phyloP scores from a whole-genome alignment of 2,888 invertebrate genomes.

The Rhorus exstirpatorius region DNA sequence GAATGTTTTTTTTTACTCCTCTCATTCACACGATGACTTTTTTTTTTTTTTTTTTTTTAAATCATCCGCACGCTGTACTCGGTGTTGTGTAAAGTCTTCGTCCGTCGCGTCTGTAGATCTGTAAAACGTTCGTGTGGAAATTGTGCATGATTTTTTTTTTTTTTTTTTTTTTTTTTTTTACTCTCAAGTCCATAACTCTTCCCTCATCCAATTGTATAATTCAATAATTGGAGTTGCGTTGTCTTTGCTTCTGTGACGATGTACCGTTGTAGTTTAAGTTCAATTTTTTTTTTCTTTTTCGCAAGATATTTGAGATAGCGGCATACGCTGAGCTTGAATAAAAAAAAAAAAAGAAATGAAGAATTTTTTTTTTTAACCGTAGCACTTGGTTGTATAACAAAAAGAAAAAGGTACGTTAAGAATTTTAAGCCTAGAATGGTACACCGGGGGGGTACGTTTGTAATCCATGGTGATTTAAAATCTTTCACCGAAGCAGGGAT shows the following conservation, averaged over 20 bases:
- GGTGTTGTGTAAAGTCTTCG: slow-evolving; percentile 42
- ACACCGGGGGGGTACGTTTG: too few relatives aligned
- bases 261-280: slow-evolving; percentile 36
- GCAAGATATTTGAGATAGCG: slow-evolving; percentile 27
- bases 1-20: slow-evolving; percentile 13
- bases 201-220: slow-evolving; percentile 15
- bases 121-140: slow-evolving; percentile 58
- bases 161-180: slow-evolving; percentile 12
- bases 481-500: too few relatives aligned
- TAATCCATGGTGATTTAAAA: too few relatives aligned
- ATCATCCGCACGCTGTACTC: slow-evolving; percentile 51
- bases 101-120: slow-evolving; percentile 44
- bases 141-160: slow-evolving; percentile 55
- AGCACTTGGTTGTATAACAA: slow-evolving; percentile 1
- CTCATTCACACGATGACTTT: slow-evolving; percentile 10
- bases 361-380: too few relatives aligned
- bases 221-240: slow-evolving; percentile 30
- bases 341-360: slow-evolving; percentile 25
- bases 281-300: slow-evolving; percentile 17
- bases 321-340: slow-evolving; percentile 35
- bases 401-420: slow-evolving; percentile 26
- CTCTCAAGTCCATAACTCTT: slow-evolving; percentile 6
- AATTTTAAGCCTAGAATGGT: slow-evolving; percentile 15
- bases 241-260: slow-evolving; percentile 53
- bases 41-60: too few relatives aligned